A percentile compares a stretch with the other conserved stretches of the same genome.
These are phyloP conservation scores for Drosophila biarmipes DNA, from an alignment of 1,140 invertebrate genomes.

Conservation along the genomic window DNA sequence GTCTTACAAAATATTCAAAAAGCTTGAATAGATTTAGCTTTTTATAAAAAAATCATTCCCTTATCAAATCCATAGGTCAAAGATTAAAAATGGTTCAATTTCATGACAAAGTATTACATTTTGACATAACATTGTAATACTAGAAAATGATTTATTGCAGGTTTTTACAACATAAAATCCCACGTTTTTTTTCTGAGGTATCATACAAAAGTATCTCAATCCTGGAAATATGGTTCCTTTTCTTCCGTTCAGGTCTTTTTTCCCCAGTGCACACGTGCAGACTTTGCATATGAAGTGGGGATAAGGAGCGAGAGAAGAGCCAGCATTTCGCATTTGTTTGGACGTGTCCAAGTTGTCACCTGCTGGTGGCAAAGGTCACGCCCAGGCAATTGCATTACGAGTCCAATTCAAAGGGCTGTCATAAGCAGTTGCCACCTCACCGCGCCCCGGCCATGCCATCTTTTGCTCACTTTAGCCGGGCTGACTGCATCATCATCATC, in stretches of 20 bases:
- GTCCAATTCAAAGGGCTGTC: conserved; percentile 40
- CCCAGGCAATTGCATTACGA: conserved; percentile 43
- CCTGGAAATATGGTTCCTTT: background rate
- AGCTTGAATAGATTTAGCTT: background rate
- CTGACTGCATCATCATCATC: conserved; percentile 21
- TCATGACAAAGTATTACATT: background rate
- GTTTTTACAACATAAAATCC: too few relatives aligned
- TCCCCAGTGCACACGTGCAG: background rate
- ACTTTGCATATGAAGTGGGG: conserved; percentile 22
- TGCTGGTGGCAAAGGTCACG: conserved; percentile 52
- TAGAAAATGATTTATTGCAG: background rate
- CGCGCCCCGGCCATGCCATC: background rate
- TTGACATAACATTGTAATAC: too few relatives aligned
- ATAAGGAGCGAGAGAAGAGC: background rate
- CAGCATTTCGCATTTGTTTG: conserved; percentile 16
- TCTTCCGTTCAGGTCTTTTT: background rate
- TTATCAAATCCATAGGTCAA: background rate
- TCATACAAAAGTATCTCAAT: too few relatives aligned
- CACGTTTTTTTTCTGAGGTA: too few relatives aligned
- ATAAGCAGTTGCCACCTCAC: conserved; percentile 10
- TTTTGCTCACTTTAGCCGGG: conserved; percentile 26
- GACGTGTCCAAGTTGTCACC: conserved; percentile 45
- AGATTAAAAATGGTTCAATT: background rate
- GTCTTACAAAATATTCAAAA: too few relatives aligned
- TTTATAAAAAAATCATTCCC: background rate